A percentile compares a stretch with the other conserved stretches of the same genome.
phyloP scores from a whole-genome alignment of 2,888 invertebrate species.

The Lamellibrachia satsuma region DNA sequence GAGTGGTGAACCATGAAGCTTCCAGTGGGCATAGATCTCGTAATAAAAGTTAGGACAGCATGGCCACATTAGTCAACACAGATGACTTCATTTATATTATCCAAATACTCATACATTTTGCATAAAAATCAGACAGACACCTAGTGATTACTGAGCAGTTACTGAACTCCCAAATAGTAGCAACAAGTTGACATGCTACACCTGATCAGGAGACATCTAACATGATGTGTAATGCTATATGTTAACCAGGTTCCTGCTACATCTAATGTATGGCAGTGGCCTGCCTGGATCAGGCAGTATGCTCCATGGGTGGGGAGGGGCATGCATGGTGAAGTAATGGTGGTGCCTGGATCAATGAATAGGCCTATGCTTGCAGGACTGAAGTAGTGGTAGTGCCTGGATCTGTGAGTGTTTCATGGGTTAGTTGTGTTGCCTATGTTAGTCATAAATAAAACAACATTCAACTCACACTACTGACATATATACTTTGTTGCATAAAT shows the following conservation, averaged over 20 bases:
- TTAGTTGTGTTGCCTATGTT: too few relatives aligned
- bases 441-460: too few relatives aligned
- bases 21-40: too few relatives aligned
- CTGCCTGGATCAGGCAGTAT: background rate
- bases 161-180: background rate
- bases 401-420: too few relatives aligned
- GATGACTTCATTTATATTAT: background rate
- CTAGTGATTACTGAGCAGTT: background rate
- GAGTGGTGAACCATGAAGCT: too few relatives aligned
- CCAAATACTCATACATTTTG: background rate
- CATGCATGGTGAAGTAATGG: background rate
- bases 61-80: background rate
- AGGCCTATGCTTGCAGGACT: too few relatives aligned
- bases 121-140: background rate
- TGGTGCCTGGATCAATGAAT: too few relatives aligned
- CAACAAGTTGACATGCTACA: background rate
- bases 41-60: too few relatives aligned
- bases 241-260: background rate
- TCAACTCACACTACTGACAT: too few relatives aligned
- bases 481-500: too few relatives aligned
- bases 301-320: background rate
- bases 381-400: too few relatives aligned
- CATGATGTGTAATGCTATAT: background rate
- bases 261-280: background rate
- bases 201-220: background rate